Evolutionary conservation across 2,888 invertebrate species (phyloP).

Genomic region (Clivina fossor): DNA sequence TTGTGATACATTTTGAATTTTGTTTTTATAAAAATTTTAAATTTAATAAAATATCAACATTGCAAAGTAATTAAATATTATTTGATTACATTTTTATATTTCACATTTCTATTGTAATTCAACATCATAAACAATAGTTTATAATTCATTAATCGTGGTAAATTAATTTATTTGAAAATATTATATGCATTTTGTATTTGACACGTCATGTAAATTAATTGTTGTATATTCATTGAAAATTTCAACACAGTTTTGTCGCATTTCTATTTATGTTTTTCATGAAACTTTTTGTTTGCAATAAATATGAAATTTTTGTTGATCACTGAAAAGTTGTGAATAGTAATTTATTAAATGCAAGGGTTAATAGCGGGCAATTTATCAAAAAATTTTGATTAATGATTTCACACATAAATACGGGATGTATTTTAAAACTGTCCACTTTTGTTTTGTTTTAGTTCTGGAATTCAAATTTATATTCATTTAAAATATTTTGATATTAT

Average conservation of each 20-base stretch:
- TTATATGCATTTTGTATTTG: background rate
- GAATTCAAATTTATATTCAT: background rate
- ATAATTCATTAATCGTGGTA: background rate
- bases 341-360: conserved; percentile 21
- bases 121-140: background rate
- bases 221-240: background rate
- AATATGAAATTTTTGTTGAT: conserved; percentile 17
- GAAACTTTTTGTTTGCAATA: conserved; percentile 21
- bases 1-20: too few relatives aligned
- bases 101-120: too few relatives aligned
- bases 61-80: background rate
- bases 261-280: too few relatives aligned
- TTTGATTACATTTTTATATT: background rate
- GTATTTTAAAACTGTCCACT: too few relatives aligned
- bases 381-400: conserved; percentile 15
- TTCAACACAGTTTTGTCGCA: too few relatives aligned
- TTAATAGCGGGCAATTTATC: conserved; percentile 18
- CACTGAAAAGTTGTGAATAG: conserved; percentile 19
- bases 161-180: background rate
- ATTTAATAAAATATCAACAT: background rate
- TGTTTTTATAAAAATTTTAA: background rate
- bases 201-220: background rate
- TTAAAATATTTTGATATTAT: background rate
- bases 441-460: too few relatives aligned
- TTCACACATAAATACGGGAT: too few relatives aligned